phyloP scores from a whole-genome alignment of 2,797 vertebrate genomes.

The Epinephelus awoara region DNA sequence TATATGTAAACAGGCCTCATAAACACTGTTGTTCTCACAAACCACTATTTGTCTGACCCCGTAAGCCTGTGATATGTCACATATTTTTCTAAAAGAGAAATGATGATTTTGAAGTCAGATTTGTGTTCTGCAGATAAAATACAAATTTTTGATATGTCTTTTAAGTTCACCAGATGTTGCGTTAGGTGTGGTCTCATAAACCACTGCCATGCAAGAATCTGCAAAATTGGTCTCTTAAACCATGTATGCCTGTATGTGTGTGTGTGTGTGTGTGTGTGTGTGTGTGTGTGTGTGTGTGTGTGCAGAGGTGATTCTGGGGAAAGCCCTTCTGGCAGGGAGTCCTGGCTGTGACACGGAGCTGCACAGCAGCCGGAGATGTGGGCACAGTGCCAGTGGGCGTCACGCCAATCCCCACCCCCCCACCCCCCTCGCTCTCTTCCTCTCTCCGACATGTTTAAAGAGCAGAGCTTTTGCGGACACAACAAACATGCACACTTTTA shows the following conservation, averaged over 20 bases:
- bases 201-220: no score
- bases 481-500: conserved; percentile 36
- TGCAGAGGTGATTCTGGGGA: conserved; percentile 79
- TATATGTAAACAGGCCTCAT: no score
- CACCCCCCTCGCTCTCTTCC: conserved; percentile 20
- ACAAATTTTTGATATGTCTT: no score
- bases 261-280: conserved; percentile 45
- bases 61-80: no score
- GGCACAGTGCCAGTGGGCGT: conserved; percentile 82
- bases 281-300: conserved; percentile 41
- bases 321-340: conserved; percentile 87
- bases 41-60: no score
- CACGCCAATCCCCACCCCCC: conserved; percentile 66
- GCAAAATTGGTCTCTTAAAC: no score
- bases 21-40: no score
- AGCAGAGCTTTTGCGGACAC: conserved; percentile 38
- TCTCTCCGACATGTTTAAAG: conserved; percentile 56
- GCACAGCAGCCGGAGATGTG: conserved; percentile 79
- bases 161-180: no score
- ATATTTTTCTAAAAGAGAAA: no score
- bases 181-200: no score
- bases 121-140: no score
- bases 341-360: conserved; percentile 81
- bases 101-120: no score
- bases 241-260: background rate